Evolutionary conservation across 53 echinoderm and acorn worm genomes (phyloP).

Genomic region (Actinopyga echinites): DNA sequence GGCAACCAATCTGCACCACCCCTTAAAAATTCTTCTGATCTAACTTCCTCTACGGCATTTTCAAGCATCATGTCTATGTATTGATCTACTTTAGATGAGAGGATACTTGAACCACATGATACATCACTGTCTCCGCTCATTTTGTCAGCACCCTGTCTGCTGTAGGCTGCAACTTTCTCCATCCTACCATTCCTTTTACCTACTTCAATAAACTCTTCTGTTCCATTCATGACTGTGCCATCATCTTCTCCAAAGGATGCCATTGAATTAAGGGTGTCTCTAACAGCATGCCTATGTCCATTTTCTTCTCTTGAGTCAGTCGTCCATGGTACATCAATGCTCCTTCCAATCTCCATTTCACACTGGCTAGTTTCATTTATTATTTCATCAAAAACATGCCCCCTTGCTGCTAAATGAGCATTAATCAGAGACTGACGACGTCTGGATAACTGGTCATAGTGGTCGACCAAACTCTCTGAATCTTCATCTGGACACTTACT

Average conservation of each 20-base stretch:
- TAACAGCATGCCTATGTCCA: too few relatives aligned
- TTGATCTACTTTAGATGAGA: conserved; percentile 7
- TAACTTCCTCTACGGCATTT: not conserved
- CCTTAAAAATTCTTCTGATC: not conserved
- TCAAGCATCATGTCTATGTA: not conserved
- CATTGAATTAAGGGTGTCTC: too few relatives aligned
- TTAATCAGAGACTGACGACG: conserved; percentile 6
- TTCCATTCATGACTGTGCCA: too few relatives aligned
- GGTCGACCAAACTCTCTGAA: too few relatives aligned
- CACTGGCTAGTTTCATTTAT: not conserved
- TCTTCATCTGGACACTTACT: not conserved
- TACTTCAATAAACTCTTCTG: too few relatives aligned
- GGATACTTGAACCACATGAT: not conserved
- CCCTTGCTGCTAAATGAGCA: conserved; percentile 13
- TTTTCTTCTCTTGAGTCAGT: too few relatives aligned
- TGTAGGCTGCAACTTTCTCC: not conserved
- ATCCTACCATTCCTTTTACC: too few relatives aligned
- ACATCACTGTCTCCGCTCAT: not conserved
- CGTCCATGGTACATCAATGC: too few relatives aligned
- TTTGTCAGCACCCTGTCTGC: not conserved
- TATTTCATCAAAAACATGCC: conserved; percentile 15
- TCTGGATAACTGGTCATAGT: not conserved
- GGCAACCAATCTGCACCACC: too few relatives aligned
- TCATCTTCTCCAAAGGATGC: too few relatives aligned
- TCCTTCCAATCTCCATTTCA: too few relatives aligned